Evolutionary conservation across 2,113 vertebrate species (phyloP).

Genomic region (Syngnathus scovelli): DNA sequence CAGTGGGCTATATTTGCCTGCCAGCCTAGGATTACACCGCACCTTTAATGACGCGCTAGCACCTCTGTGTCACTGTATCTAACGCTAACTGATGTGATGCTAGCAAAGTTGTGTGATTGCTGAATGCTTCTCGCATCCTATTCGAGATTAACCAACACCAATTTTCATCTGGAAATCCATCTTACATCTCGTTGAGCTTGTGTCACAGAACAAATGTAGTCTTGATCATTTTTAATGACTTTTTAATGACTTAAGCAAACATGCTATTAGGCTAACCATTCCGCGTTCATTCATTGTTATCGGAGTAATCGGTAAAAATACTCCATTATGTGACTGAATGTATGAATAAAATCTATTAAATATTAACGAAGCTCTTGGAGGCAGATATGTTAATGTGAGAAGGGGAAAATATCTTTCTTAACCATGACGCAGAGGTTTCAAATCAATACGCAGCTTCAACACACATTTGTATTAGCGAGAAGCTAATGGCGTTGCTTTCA

Average conservation of each 20-base stretch:
- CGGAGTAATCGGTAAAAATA: background rate
- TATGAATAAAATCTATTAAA: background rate
- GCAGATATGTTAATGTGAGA: background rate
- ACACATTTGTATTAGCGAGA: background rate
- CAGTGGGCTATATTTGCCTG: slow-evolving; percentile 63
- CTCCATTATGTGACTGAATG: background rate
- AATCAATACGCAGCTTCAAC: background rate
- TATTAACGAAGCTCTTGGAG: background rate
- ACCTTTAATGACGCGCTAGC: slow-evolving; percentile 22
- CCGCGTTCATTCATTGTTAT: background rate
- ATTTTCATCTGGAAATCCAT: slow-evolving; percentile 35
- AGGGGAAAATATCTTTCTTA: background rate
- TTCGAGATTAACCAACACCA: slow-evolving; percentile 23
- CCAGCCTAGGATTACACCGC: slow-evolving; percentile 56
- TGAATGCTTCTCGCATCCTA: slow-evolving; percentile 33
- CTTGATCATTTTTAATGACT: too few species aligned
- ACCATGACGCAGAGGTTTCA: background rate
- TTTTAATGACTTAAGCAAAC: background rate
- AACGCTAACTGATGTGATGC: slow-evolving; percentile 33
- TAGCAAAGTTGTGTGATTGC: slow-evolving; percentile 34
- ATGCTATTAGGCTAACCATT: background rate
- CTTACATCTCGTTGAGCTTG: background rate
- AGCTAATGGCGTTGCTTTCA: background rate
- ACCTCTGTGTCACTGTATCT: slow-evolving; percentile 22
- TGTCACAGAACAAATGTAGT: background rate